A percentile compares a stretch with the other conserved stretches of the same genome.
Conservation (phyloP, 2,113 vertebrate species). For the Tichodroma muraria region DNA sequence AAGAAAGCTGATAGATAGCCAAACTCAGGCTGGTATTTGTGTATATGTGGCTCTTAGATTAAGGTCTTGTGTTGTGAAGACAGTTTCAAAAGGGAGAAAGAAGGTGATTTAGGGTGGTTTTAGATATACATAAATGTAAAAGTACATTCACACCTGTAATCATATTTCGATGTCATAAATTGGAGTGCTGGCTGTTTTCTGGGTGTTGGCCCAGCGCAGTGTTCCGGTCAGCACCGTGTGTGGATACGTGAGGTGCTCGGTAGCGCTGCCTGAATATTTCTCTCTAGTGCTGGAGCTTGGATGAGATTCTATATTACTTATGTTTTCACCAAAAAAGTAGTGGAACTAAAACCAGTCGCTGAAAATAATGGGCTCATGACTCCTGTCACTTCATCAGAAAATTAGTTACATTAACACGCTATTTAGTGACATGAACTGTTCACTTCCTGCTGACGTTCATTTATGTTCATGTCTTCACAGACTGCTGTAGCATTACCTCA, state of each 20-base stretch:
- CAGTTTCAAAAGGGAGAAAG: neutral
- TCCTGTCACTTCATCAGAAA: neutral
- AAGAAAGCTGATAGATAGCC: neutral
- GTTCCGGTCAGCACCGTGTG: neutral
- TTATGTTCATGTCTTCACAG: neutral
- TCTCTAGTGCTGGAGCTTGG: neutral
- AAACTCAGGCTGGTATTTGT: neutral
- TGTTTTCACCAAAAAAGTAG: neutral
- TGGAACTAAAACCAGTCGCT: neutral
- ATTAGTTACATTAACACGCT: fast-evolving
- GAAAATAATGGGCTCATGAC: neutral
- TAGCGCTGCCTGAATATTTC: neutral
- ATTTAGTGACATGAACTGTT: neutral
- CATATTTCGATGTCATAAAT: neutral
- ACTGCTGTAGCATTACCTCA: neutral
- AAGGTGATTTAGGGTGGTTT: neutral
- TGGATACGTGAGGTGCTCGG: fast-evolving
- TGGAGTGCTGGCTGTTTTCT: neutral
- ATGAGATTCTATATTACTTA: neutral
- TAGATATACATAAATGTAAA: neutral
- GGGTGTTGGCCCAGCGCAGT: neutral
- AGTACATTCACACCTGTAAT: neutral
- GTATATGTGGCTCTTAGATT: neutral
- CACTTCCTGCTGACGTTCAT: neutral
- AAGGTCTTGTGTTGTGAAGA: neutral